Conservation (phyloP, 2,888 invertebrate species). For the Drosophila helvetica region DNA sequence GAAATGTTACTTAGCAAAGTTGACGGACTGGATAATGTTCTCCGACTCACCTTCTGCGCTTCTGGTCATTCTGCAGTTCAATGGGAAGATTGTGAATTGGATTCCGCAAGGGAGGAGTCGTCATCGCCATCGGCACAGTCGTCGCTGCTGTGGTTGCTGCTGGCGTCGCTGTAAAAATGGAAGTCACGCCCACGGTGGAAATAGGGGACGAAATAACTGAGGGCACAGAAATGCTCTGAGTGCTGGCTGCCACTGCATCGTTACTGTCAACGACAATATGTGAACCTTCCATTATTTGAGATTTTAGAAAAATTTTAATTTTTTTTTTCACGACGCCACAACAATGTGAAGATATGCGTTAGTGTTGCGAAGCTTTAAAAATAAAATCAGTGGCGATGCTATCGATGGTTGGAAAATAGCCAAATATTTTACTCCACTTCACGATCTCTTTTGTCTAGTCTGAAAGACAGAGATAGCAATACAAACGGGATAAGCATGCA, state of each 20-base stretch:
- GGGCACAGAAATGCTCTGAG: not conserved
- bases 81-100: constrained; percentile 72
- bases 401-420: too few relatives aligned
- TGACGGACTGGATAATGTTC: not conserved
- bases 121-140: constrained; percentile 15
- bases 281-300: constrained; percentile 16
- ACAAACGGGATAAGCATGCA: too few relatives aligned
- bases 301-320: constrained; percentile 4
- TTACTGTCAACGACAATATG: constrained; percentile 28
- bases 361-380: too few relatives aligned
- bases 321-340: constrained; percentile 34
- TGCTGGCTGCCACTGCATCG: constrained; percentile 22
- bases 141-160: constrained; percentile 24
- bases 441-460: too few relatives aligned
- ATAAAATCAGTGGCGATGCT: too few relatives aligned
- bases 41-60: constrained; percentile 81
- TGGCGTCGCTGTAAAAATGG: constrained; percentile 12
- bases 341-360: constrained; percentile 10
- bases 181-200: constrained; percentile 47
- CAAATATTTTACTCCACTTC: too few relatives aligned
- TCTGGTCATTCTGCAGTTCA: constrained; percentile 82
- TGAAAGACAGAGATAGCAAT: too few relatives aligned
- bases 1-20: constrained; percentile 4
- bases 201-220: not conserved
- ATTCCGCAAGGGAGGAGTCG: constrained; percentile 45